Percentiles rank a stretch among this genome's conserved stretches.
These are phyloP conservation scores for Neodon shergylaensis DNA, from an alignment of 2,113 vertebrate genomes.

Conservation along the genomic window DNA sequence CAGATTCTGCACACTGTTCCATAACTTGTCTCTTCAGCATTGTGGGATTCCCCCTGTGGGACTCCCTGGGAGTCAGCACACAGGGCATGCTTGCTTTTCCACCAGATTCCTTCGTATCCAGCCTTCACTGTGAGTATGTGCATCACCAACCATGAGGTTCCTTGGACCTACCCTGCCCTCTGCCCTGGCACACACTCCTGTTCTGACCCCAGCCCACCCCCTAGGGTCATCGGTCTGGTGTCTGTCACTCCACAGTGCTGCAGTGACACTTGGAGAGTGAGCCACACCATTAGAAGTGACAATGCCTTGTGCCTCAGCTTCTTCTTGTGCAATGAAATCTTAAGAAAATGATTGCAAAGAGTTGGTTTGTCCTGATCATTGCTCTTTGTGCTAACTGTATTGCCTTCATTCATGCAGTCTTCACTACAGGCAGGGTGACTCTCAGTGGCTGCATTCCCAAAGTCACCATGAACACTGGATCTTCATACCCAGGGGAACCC, in stretches of 20 bases:
- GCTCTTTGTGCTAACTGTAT: no score
- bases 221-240: fast-evolving
- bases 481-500: neutral
- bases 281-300: neutral
- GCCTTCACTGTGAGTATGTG: neutral
- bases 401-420: neutral
- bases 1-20: fast-evolving
- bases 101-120: neutral
- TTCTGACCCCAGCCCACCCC: neutral
- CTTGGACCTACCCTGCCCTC: neutral
- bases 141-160: neutral
- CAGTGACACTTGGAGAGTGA: neutral
- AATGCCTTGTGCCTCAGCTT: fast-evolving
- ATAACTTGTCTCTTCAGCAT: neutral
- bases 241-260: fast-evolving
- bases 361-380: neutral
- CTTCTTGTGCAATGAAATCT: neutral
- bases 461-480: neutral
- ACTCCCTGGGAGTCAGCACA: neutral
- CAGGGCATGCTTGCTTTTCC: fast-evolving
- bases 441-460: neutral
- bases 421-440: neutral
- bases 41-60: fast-evolving
- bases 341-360: neutral
- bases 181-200: neutral